Evolutionary conservation across 2,113 vertebrate species (phyloP).

Genomic region (Ochotona princeps): DNA sequence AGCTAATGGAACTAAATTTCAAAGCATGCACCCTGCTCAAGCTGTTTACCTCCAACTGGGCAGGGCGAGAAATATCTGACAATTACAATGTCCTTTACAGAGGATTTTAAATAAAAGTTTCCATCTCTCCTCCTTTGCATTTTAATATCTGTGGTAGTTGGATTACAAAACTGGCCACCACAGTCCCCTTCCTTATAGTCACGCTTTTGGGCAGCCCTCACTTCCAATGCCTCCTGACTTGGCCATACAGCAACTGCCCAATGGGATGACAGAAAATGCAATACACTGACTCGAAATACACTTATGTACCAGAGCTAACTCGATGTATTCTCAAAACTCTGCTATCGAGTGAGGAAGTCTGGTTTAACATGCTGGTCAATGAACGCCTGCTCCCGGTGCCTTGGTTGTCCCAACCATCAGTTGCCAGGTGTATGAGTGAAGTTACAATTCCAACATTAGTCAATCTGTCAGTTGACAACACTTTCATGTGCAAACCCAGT

Average conservation of each 20-base stretch:
- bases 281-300: not conserved
- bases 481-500: not conserved
- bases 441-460: not conserved
- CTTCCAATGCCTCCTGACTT: not conserved
- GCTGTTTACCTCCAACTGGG: not conserved
- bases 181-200: not conserved
- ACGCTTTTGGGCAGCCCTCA: fast-evolving
- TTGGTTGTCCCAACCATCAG: not conserved
- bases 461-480: not conserved
- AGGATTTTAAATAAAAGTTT: not conserved
- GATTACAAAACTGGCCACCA: not conserved
- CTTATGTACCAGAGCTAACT: not conserved
- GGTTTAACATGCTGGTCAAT: not conserved
- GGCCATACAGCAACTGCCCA: not conserved
- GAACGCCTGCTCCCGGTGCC: too few species aligned
- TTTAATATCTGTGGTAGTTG: not conserved
- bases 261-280: not conserved
- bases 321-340: not conserved
- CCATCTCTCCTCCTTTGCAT: not conserved
- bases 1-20: not conserved
- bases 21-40: not conserved
- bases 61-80: not conserved
- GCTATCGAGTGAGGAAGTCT: not conserved
- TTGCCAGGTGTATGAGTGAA: not conserved
- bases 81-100: not conserved